phyloP scores from a whole-genome alignment of 1,140 invertebrate genomes.

The honey bee (Apis mellifera) region Amel_HAv3.1 CM009933.2:4193501-4194000 shows the following conservation, averaged over 20 bases:
- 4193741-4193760: too few relatives aligned
- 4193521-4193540: constrained; percentile 6
- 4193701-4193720: too few relatives aligned
- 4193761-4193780: too few relatives aligned
- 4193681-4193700: too few relatives aligned
- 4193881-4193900: not conserved
- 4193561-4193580: not conserved
- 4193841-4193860: not conserved
- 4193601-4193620: not conserved
- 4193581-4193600: not conserved
- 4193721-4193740: too few relatives aligned
- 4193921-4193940: not conserved
- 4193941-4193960: not conserved
- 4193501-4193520: constrained; percentile 13
- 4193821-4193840: not conserved
- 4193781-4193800: too few relatives aligned
- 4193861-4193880: not conserved
- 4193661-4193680: too few relatives aligned
- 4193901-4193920: not conserved
- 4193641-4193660: too few relatives aligned
- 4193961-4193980: not conserved
- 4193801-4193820: too few relatives aligned
- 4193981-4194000: not conserved
- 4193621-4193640: too few relatives aligned
- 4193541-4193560: constrained; percentile 43